Evolutionary conservation across 2,888 invertebrate species (phyloP).

Genomic region (Xestia xanthographa): DNA sequence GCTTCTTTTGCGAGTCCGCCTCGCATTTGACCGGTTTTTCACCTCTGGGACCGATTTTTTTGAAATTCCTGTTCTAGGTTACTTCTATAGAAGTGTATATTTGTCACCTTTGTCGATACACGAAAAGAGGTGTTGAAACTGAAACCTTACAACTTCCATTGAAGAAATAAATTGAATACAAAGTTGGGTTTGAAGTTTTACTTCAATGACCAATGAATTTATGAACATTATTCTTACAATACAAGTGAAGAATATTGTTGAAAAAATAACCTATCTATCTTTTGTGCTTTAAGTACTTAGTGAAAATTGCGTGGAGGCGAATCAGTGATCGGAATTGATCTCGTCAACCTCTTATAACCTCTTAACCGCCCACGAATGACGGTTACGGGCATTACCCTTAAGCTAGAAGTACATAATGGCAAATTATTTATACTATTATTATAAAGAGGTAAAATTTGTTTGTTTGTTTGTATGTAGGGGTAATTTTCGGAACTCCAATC

Average conservation of each 20-base stretch:
- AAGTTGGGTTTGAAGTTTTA: neutral
- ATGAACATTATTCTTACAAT: neutral
- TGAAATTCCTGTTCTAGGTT: constrained; percentile 4
- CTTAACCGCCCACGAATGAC: neutral
- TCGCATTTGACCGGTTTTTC: neutral
- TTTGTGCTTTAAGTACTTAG: neutral
- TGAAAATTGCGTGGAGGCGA: neutral
- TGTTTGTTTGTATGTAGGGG: no score
- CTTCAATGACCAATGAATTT: neutral
- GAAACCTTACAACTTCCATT: constrained; percentile 27
- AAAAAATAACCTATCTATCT: neutral
- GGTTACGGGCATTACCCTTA: neutral
- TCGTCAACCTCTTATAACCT: neutral
- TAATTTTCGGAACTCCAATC: no score
- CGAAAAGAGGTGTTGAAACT: constrained; percentile 34
- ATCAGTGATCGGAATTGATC: constrained; percentile 6
- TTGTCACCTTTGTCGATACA: neutral
- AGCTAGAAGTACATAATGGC: no score
- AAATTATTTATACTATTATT: no score
- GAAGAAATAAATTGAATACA: constrained; percentile 2
- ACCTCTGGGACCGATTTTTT: constrained; percentile 46
- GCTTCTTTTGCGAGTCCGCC: neutral
- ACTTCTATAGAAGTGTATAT: constrained; percentile 4
- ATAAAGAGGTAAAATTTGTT: no score
- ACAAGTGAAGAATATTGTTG: neutral